Percentiles rank a stretch among this genome's conserved stretches.
Evolutionary conservation across 2,797 vertebrate genomes (phyloP).

Genomic region (Toxotes lorentzi): DNA sequence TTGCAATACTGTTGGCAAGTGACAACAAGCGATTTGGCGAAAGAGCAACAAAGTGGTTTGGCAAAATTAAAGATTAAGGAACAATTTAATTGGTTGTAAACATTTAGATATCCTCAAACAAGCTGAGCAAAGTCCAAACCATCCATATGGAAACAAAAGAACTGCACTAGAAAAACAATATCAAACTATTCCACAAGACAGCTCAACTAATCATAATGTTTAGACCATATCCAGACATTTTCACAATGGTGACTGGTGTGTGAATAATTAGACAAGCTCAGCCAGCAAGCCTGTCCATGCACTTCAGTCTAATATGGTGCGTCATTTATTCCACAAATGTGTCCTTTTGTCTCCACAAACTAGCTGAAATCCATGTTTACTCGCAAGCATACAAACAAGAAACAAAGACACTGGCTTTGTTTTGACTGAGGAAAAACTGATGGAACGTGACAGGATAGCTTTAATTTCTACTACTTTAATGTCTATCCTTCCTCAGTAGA

Average conservation of each 20-base stretch:
- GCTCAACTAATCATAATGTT: constrained; percentile 13
- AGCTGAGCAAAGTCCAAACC: background rate
- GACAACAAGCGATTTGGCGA: constrained; percentile 25
- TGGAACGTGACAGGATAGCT: constrained; percentile 6
- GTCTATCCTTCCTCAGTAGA: background rate
- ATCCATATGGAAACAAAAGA: background rate
- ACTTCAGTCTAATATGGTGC: background rate
- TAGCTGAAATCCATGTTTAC: constrained; percentile 4
- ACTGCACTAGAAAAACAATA: background rate
- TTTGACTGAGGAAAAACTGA: background rate
- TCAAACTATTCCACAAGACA: constrained; percentile 1
- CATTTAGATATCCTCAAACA: constrained; percentile 16
- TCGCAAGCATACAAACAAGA: background rate
- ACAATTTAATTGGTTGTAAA: constrained; percentile 33
- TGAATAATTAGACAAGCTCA: constrained; percentile 5
- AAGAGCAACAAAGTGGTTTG: constrained; percentile 21
- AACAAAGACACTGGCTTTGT: background rate
- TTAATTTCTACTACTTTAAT: background rate
- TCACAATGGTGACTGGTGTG: background rate
- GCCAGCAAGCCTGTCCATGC: background rate
- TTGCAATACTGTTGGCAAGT: constrained; percentile 15
- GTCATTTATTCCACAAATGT: constrained; percentile 18
- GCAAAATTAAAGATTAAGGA: constrained; percentile 39
- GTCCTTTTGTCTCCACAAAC: constrained; percentile 16
- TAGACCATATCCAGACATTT: constrained; percentile 11